These are phyloP conservation scores for Raphicerus campestris DNA, from an alignment of 2,113 vertebrate species.

Conservation along the genomic window DNA sequence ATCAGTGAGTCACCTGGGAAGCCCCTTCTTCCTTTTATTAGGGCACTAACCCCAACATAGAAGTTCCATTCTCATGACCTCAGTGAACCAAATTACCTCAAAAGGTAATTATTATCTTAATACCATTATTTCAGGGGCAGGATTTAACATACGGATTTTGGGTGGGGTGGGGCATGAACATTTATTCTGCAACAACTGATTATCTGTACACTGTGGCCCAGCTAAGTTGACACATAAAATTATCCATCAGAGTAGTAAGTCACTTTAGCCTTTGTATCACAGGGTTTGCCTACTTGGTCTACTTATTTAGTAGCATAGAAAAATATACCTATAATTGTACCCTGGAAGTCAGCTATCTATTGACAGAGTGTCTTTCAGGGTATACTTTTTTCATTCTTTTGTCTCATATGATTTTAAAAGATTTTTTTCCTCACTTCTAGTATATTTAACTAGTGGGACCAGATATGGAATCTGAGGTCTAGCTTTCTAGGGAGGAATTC, in stretches of 20 bases:
- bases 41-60: neutral
- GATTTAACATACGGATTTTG: neutral
- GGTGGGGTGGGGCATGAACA: too few species aligned
- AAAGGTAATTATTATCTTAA: neutral
- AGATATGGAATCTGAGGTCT: conserved; percentile 26
- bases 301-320: neutral
- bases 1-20: neutral
- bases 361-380: neutral
- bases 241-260: neutral
- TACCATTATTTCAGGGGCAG: neutral
- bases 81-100: neutral
- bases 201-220: neutral
- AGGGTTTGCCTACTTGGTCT: neutral
- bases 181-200: neutral
- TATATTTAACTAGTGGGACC: neutral
- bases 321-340: neutral
- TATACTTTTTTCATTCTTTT: neutral
- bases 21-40: neutral
- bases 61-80: neutral
- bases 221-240: neutral
- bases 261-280: neutral
- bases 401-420: neutral
- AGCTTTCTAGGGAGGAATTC: neutral
- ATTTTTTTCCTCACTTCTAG: neutral
- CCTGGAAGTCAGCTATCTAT: neutral